Percentiles rank a stretch among this genome's conserved stretches.
phyloP scores from a whole-genome alignment of 2,113 vertebrate genomes.

The Gopherus flavomarginatus region DNA sequence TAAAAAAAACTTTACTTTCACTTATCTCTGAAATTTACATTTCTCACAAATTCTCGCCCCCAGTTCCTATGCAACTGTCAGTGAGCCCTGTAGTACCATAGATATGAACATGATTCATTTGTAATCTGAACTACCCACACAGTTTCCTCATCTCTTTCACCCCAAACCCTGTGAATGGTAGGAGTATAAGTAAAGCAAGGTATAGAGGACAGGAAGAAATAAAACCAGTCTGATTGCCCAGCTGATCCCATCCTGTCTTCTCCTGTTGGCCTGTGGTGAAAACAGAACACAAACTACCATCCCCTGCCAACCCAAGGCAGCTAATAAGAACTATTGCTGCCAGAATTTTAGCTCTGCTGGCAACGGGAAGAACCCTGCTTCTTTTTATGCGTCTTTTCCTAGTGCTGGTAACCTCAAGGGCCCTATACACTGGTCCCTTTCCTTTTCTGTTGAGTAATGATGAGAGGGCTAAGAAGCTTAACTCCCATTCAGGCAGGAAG shows the following conservation, averaged over 20 bases:
- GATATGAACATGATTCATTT: not conserved
- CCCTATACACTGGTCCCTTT: not conserved
- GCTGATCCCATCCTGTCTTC: not conserved
- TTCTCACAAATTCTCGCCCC: not conserved
- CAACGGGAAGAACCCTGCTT: not conserved
- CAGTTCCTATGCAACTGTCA: not conserved
- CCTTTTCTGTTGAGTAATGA: not conserved
- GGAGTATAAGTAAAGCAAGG: not conserved
- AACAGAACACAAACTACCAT: not conserved
- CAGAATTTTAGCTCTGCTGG: not conserved
- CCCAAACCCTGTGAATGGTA: not conserved
- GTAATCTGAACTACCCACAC: not conserved
- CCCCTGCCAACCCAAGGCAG: not conserved
- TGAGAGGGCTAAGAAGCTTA: fast-evolving
- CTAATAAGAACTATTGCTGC: not conserved
- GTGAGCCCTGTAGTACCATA: not conserved
- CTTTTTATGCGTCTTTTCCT: not conserved
- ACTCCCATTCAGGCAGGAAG: not conserved
- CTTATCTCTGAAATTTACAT: conserved; percentile 7
- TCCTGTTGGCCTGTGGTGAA: not conserved
- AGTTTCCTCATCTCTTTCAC: not conserved
- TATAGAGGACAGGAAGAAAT: not conserved
- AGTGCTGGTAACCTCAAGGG: not conserved
- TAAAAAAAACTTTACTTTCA: not conserved
- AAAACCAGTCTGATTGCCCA: not conserved